Percentiles rank a stretch among this genome's conserved stretches.
These are phyloP conservation scores for Phalacrocorax pelagicus DNA, from an alignment of 2,113 vertebrate species.

Conservation along the genomic window DNA sequence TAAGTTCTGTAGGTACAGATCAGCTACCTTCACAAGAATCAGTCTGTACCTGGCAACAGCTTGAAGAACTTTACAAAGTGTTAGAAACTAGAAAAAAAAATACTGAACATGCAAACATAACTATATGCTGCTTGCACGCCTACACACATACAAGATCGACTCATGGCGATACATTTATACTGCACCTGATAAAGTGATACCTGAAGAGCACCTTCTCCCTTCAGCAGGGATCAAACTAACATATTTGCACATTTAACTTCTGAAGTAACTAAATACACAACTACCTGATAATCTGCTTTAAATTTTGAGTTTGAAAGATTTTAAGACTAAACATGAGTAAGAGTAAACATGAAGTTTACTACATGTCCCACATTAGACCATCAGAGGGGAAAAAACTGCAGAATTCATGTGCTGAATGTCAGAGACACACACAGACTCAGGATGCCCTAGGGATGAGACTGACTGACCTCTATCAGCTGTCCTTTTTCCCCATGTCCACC, in stretches of 20 bases:
- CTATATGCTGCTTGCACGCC: not conserved
- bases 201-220: not conserved
- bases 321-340: not conserved
- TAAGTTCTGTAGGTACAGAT: not conserved
- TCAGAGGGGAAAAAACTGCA: not conserved
- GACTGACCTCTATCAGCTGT: not conserved
- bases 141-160: not conserved
- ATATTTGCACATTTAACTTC: not conserved
- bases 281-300: not conserved
- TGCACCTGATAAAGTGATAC: not conserved
- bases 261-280: not conserved
- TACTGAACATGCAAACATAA: not conserved
- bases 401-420: not conserved
- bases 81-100: not conserved
- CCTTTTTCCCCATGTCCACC: not conserved
- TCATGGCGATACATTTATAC: rapidly evolving
- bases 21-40: not conserved
- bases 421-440: not conserved
- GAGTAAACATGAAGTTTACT: not conserved
- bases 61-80: not conserved
- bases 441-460: not conserved
- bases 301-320: not conserved
- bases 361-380: not conserved
- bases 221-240: not conserved
- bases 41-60: not conserved